Base-by-base conservation (phyloP, 2,888 invertebrate genomes). In the Trachelus stipa region DNA sequence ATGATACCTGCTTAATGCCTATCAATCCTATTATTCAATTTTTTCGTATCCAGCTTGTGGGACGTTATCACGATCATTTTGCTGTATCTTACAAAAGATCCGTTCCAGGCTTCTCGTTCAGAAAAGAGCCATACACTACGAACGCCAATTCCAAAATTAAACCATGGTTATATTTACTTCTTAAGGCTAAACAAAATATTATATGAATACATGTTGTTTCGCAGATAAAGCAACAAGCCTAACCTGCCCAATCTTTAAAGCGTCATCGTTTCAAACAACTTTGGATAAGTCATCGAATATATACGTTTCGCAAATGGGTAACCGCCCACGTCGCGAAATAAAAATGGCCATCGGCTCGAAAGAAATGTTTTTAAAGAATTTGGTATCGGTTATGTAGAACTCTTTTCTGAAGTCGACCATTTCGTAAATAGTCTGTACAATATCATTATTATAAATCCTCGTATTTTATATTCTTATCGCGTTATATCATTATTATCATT, bases 401-500 rank as follows among this genome's bases (percentile, higher is more conserved):
- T 90, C 89, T 89, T 85, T 87, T 85, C 81, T 89, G 89, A 90
- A 88, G 87, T 88, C 88, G 87, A 86, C 86, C 88, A 87, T 87
- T 87, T 90, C 91, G 88, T 91, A 91, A 91, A 90, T 91, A 91
- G 88, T 90, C 91, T 91, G 91, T 91, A 91, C 91, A 91, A 88
- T 86, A 85, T 90, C 89, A 88, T 88, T 87, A 90, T 89, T 90
- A 90, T 89, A 90, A 91, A 90, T 90, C 88, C 89, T 90, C 87
- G 88, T 88, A 87, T 89, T 88, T 90, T 90, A 90, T 88, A 88
- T 90, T 89, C 84, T 83, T 90, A 90, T 90, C 90, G 88, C 86
- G 83, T 91, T 90, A 90, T 87, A 86, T 90, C 88, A 90, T 91
- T 91, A 90, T 91, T 91, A 91, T 91, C 90, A 87, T 88, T 91